phyloP scores from a whole-genome alignment of 2,888 invertebrate species.

The Tenthredo scrophulariae region DNA sequence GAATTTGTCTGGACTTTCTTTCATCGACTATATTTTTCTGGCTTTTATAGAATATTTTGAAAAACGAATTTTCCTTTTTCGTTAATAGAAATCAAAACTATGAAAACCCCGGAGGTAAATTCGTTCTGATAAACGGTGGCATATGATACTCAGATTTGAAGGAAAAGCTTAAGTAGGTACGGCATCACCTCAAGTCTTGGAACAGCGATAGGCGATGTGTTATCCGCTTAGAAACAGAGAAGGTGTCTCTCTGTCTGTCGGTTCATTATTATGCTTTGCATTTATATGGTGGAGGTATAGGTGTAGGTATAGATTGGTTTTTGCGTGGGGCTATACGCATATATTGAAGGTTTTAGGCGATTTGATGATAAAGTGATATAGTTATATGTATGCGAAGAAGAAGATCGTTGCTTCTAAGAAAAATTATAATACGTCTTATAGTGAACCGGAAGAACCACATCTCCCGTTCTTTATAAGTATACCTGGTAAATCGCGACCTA shows the following conservation, averaged over 20 bases:
- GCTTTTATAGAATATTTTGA: too few species aligned
- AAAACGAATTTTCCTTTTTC: too few species aligned
- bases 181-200: too few species aligned
- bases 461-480: not conserved
- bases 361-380: not conserved
- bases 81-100: too few species aligned
- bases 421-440: not conserved
- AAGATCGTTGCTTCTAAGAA: not conserved
- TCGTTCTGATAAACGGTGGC: too few species aligned
- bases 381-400: not conserved
- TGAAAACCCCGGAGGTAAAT: too few species aligned
- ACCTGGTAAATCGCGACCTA: not conserved
- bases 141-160: too few species aligned
- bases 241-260: not conserved
- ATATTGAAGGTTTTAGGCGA: not conserved
- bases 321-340: not conserved
- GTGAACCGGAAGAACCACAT: constrained; percentile 7
- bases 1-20: too few species aligned
- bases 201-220: too few species aligned
- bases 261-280: not conserved
- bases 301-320: not conserved
- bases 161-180: too few species aligned
- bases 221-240: constrained; percentile 20
- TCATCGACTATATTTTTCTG: too few species aligned
- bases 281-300: not conserved